Evolutionary conservation across 2,888 invertebrate species (phyloP), one percentile per base, ranked within the genome.

Genomic region (Erannis defoliaria): DNA sequence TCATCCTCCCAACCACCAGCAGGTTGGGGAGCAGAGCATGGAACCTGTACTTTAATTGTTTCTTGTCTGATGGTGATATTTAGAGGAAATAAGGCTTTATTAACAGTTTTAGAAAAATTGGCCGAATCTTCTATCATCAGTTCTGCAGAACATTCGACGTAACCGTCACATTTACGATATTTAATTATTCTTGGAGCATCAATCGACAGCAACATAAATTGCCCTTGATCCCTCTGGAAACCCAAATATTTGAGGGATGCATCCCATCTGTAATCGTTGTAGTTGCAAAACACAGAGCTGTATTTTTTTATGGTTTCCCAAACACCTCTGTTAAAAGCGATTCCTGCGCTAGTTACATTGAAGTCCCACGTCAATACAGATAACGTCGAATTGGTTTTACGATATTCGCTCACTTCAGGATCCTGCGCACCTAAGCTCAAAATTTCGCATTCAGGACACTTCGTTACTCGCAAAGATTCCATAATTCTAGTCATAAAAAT

Each of bases 241-340:
- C 70, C 69, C 0, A 84, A 56, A 57, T 76, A 61, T 5, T 68
- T 72, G 1, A 86, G 59, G 16, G 82, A 83, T n/a, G 60, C 69
- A 4, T 74, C 74, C 86, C 86, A 85, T 12, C 75, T 73, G 33
- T 67, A 78, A 56, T 85, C 83, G 21, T 84, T 66, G 45, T 72
- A 76, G 21, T 74, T 64, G 53, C 86, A 86, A 45, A 80, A 86
- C 12, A 77, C 50, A 0, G 69, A 37, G 1, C 70, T 69, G 5
- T 72, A 56, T 0, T 46, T 59, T 53, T 79, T 84, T 6, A 86
- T 73, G 6, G 49, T 60, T 1, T 71, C 69, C 86, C 85, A 86
- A 16, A 76, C 51, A 0, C 62, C 64, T 62, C 77, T 78, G 19
- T 82, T 78, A 31, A 85, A 84, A 16, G 76, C 80, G 4, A 86